A percentile compares a stretch with the other conserved stretches of the same genome.
These are phyloP conservation scores for Malachius bipustulatus DNA, from an alignment of 2,888 invertebrate species.

Conservation along the genomic window DNA sequence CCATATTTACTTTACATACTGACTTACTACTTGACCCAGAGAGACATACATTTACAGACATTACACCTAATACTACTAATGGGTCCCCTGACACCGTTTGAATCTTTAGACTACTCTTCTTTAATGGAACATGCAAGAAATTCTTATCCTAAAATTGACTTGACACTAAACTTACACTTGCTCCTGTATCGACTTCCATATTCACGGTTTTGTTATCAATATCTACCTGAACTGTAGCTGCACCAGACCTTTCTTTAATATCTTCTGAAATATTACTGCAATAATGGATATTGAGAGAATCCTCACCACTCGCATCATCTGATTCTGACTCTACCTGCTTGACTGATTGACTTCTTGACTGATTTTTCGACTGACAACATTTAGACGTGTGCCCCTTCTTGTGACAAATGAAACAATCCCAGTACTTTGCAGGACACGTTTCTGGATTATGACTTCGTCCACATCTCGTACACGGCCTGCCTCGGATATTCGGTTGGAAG, in stretches of 20 bases:
- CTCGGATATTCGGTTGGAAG: too few species aligned
- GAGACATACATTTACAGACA: conserved; percentile 8
- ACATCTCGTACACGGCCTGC: too few species aligned
- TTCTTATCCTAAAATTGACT: conserved; percentile 1
- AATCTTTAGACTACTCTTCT: conserved; percentile 6
- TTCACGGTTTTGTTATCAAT: neutral
- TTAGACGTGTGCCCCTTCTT: conserved; percentile 13
- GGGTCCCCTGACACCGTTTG: conserved; percentile 8
- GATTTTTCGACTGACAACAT: too few species aligned
- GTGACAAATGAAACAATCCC: conserved; percentile 12
- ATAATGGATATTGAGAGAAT: too few species aligned
- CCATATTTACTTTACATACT: too few species aligned
- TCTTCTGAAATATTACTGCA: too few species aligned
- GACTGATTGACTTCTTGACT: too few species aligned
- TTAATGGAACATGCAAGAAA: conserved; percentile 3
- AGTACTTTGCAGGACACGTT: conserved; percentile 10
- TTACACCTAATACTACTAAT: conserved; percentile 9
- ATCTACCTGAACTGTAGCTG: too few species aligned
- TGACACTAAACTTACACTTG: conserved; percentile 4
- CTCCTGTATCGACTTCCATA: conserved; percentile 8
- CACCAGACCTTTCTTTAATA: too few species aligned
- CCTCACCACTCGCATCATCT: too few species aligned
- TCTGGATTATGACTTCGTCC: conserved; percentile 10
- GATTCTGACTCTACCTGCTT: too few species aligned
- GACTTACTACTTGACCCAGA: too few species aligned